Evolutionary conservation across 2,888 invertebrate genomes (phyloP).

Genomic region (Fragum fragum): DNA sequence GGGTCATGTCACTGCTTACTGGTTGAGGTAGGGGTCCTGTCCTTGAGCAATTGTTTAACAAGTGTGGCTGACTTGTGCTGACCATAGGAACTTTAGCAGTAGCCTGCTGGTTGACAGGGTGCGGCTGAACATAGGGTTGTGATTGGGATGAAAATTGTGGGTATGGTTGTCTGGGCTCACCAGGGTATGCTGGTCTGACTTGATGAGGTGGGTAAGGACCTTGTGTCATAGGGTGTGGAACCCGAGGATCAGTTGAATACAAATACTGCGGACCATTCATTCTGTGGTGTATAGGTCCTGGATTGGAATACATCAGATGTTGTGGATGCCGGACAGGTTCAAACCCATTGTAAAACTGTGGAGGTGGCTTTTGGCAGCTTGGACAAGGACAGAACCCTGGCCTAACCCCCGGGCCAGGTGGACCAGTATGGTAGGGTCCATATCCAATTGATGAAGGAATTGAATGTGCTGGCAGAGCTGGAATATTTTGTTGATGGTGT

Average conservation of each 20-base stretch:
- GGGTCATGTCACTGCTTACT: constrained; percentile 5
- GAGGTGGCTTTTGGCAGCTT: constrained; percentile 54
- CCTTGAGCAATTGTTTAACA: neutral
- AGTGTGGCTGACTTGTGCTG: neutral
- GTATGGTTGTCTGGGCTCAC: constrained; percentile 14
- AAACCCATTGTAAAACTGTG: constrained; percentile 19
- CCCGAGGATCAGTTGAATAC: constrained; percentile 18
- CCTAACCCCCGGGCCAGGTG: constrained; percentile 29
- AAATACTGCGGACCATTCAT: constrained; percentile 26
- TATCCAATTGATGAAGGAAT: neutral
- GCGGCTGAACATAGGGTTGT: constrained; percentile 2
- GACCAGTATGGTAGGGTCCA: neutral
- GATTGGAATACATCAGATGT: constrained; percentile 46
- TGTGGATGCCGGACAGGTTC: constrained; percentile 16
- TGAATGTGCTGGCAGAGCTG: neutral
- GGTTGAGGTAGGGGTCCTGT: neutral
- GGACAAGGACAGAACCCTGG: constrained; percentile 55
- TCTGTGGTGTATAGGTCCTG: constrained; percentile 56
- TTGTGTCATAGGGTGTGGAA: constrained; percentile 15
- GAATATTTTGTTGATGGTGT: neutral
- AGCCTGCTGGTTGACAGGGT: constrained; percentile 6
- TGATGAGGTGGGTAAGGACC: constrained; percentile 26
- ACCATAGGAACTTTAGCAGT: neutral
- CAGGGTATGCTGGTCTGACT: constrained; percentile 41
- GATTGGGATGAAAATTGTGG: neutral